A percentile compares a stretch with the other conserved stretches of the same genome.
phyloP scores from a whole-genome alignment of 2,797 vertebrate genomes.

The Tarsius wallacei region DNA sequence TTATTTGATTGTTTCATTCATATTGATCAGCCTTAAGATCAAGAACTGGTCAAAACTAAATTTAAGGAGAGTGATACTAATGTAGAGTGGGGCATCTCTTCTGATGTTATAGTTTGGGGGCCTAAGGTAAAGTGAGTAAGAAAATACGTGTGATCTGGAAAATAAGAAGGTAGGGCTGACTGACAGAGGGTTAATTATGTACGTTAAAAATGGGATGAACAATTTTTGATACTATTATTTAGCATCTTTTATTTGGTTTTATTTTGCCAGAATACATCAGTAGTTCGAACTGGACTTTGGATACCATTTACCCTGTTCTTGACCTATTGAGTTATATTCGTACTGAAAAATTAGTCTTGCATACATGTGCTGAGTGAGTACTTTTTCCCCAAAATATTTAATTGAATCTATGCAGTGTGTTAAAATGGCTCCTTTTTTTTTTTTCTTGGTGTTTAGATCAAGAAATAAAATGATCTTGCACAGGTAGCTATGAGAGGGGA shows the following conservation, averaged over 20 bases:
- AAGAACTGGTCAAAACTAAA: background rate
- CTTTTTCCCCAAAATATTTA: conserved; percentile 66
- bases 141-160: background rate
- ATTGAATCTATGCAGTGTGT: conserved; percentile 24
- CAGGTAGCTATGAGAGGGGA: background rate
- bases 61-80: background rate
- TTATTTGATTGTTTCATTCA: conserved; percentile 19
- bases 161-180: background rate
- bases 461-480: background rate
- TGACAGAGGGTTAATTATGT: background rate
- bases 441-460: conserved; percentile 1
- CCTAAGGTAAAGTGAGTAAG: background rate
- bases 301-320: conserved; percentile 93
- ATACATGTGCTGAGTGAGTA: conserved; percentile 95
- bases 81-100: background rate
- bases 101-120: background rate
- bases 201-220: background rate
- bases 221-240: conserved; percentile 25
- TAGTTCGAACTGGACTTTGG: conserved; percentile 95
- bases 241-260: conserved; percentile 62
- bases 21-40: background rate
- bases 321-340: conserved; percentile 97
- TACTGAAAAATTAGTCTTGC: conserved; percentile 94
- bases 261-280: conserved; percentile 93
- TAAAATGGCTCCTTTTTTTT: background rate